phyloP scores from a whole-genome alignment of 2,113 vertebrate genomes.

The Silurus asotus region DNA sequence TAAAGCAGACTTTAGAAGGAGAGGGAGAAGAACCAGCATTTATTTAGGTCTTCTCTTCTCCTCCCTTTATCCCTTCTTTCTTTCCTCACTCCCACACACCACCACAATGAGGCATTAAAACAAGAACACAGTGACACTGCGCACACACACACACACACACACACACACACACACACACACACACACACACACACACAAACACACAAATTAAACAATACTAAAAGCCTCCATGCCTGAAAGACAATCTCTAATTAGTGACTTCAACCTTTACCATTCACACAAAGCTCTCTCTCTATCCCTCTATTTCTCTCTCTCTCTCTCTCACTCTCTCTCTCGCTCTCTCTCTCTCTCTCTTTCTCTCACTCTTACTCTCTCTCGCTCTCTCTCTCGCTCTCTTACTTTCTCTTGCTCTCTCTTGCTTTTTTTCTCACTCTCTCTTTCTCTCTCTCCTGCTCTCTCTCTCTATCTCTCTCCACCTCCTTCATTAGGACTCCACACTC shows the following conservation, averaged over 20 bases:
- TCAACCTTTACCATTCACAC: neutral
- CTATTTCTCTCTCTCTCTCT: no score
- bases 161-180: no score
- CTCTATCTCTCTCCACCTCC: neutral
- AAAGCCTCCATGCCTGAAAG: neutral
- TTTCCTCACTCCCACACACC: slow-evolving; percentile 26
- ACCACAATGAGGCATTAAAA: neutral
- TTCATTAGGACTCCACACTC: neutral
- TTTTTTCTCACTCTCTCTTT: neutral
- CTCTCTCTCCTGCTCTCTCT: no score
- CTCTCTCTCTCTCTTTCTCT: no score
- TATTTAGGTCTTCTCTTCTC: neutral
- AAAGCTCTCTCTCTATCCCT: neutral
- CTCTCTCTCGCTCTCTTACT: neutral
- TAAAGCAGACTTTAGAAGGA: slow-evolving; percentile 4
- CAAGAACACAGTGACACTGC: neutral
- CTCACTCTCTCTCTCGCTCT: neutral
- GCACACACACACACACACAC: neutral
- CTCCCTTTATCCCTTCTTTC: neutral
- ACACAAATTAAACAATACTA: neutral
- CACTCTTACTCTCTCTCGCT: neutral
- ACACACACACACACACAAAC: neutral
- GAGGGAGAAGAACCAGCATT: slow-evolving; percentile 11
- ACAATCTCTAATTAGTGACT: neutral
- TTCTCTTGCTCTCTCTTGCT: no score